phyloP scores from a whole-genome alignment of 2,888 invertebrate genomes.

The Xestia xanthographa region DNA sequence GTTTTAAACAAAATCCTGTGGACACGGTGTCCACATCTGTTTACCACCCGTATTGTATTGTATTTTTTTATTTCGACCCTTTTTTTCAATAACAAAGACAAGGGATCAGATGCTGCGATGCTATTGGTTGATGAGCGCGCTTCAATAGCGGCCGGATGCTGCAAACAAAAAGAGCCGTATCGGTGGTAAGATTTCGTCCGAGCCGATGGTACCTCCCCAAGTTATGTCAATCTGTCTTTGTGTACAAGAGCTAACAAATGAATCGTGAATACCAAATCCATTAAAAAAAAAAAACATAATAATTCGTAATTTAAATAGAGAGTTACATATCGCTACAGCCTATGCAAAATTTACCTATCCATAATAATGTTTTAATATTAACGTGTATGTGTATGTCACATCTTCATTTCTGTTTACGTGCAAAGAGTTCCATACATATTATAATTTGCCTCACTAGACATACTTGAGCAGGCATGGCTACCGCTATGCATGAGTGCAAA shows the following conservation, averaged over 20 bases:
- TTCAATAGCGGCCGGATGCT: too few relatives aligned
- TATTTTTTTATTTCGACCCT: too few relatives aligned
- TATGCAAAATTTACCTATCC: conserved; percentile 43
- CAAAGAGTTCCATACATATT: conserved; percentile 26
- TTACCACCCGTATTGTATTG: too few relatives aligned
- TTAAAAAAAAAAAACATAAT: conserved; percentile 5
- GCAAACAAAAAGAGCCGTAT: too few relatives aligned
- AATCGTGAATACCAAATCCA: conserved; percentile 10
- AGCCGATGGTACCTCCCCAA: background rate
- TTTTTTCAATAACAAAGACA: too few relatives aligned
- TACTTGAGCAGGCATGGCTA: conserved; percentile 40
- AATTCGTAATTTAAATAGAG: conserved; percentile 37
- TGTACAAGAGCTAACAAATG: conserved; percentile 22
- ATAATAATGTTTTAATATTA: conserved; percentile 22
- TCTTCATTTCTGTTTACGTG: conserved; percentile 25
- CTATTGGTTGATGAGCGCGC: too few relatives aligned
- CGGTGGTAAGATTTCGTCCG: too few relatives aligned
- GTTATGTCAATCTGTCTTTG: background rate
- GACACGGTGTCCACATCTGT: too few relatives aligned
- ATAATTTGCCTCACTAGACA: conserved; percentile 11
- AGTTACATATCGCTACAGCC: conserved; percentile 40
- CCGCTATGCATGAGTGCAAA: conserved; percentile 17
- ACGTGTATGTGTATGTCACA: conserved; percentile 36
- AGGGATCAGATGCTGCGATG: too few relatives aligned
- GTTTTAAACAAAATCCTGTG: too few relatives aligned